A percentile compares a stretch with the other conserved stretches of the same genome.
Conservation (phyloP, 1,140 invertebrate genomes). For the Psix sp. region DNA sequence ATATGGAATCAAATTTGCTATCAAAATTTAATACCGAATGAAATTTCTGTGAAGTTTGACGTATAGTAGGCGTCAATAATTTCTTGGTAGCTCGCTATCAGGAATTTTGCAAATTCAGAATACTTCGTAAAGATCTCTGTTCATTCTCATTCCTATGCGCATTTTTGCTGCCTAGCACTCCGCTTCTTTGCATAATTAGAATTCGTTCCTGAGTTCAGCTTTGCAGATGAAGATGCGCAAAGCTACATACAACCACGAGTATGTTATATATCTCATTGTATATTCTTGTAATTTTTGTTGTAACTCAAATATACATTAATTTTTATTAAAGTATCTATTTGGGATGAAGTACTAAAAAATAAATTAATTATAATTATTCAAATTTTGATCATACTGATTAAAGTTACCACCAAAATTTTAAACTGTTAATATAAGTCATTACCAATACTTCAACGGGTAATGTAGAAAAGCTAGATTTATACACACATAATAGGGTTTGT, state of each 20-base stretch:
- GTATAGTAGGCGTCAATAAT: conserved; percentile 50
- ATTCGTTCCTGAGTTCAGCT: conserved; percentile 57
- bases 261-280: conserved; percentile 26
- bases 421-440: no score
- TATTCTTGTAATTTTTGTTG: conserved; percentile 26
- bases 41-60: conserved; percentile 40
- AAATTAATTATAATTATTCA: no score
- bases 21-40: no score
- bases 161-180: conserved; percentile 58
- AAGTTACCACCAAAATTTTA: no score
- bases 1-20: no score
- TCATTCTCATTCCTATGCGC: conserved; percentile 61
- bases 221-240: conserved; percentile 53
- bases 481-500: no score
- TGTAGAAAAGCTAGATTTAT: no score
- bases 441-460: no score
- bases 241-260: conserved; percentile 31
- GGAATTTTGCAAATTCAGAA: conserved; percentile 61
- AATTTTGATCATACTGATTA: no score
- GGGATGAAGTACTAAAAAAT: no score
- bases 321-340: conserved; percentile 1
- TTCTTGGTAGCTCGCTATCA: conserved; percentile 47
- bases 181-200: conserved; percentile 63
- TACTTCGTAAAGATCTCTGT: conserved; percentile 60
- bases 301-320: conserved; percentile 44